Base-by-base conservation (phyloP, 2,113 vertebrate genomes). In the Micronisus gabar region DNA sequence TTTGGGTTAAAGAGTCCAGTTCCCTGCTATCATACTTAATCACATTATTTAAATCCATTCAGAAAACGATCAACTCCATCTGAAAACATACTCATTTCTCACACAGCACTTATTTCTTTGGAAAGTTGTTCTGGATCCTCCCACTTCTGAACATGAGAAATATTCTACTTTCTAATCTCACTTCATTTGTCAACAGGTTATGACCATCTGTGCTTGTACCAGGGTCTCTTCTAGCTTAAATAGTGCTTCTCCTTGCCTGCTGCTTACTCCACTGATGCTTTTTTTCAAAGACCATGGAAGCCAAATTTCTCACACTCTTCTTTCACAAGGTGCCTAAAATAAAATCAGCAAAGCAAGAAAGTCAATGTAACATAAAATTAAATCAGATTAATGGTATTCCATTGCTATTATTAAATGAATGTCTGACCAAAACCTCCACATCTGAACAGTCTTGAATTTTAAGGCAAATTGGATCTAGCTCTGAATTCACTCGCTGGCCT, bases 151-250 rank as follows among this genome's bases (percentile, higher is more conserved):
- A 56, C 47, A 91, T 43, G 76, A 96, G 73, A 86, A 87, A 84
- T 50, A 43, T 20, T 86, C 75, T 67, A 16, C 68, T 89, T 86
- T 81, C 41, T 89, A 88, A 91, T 76, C 48, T 90, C 82, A 90
- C 75, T 92, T 95, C 67, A 83, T 92, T 84, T 84, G 68, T 94
- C 91, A 96, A 50, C 41, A 95, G 72, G 27, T 81, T 89, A 66
- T 78, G 68, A 36, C 65, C 59, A 86, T 88, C 75, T 86, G 80
- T 91, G 61, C 52, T 67, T 81, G 29, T 56, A 96, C 29, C 65
- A 81, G 81, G 48, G 27, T 58, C 25, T 87, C 29, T 36, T 61
- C 59, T 55, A 92, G 43, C 65, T 92, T 63, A 73, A 87, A 65
- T 7, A 48, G 32, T 55, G 16, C 58, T 94, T 87, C 53, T 87